phyloP scores from a whole-genome alignment of 2,888 invertebrate genomes.

The Ectobius pallidus region DNA sequence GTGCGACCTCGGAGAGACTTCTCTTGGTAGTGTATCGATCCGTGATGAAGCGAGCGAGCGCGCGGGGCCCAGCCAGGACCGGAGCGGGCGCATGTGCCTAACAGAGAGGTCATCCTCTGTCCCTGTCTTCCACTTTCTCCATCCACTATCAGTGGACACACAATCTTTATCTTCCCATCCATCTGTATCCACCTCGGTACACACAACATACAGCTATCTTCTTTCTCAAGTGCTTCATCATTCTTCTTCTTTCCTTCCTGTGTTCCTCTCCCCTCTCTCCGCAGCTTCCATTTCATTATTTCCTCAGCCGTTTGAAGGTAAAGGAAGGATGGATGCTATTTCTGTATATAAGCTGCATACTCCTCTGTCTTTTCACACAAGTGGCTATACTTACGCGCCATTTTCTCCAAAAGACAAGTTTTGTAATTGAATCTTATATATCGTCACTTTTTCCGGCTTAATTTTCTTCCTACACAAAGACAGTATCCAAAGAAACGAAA shows the following conservation, averaged over 20 bases:
- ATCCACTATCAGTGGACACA: no score
- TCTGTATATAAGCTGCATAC: no score
- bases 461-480: no score
- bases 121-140: neutral
- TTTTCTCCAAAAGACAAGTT: no score
- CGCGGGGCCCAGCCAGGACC: neutral
- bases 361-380: no score
- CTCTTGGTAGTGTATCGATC: slow-evolving; percentile 19
- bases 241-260: no score
- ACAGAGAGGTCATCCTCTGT: neutral
- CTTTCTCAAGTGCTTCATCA: no score
- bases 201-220: neutral
- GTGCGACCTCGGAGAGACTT: neutral
- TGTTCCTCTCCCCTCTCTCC: neutral
- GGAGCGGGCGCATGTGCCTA: neutral
- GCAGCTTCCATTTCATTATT: neutral
- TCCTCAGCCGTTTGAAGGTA: neutral
- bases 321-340: neutral
- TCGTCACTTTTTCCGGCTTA: no score
- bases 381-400: no score
- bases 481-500: no score
- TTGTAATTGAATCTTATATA: no score
- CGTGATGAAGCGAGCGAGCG: no score
- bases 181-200: neutral
- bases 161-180: slow-evolving; percentile 1